Percentiles rank a stretch among this genome's conserved stretches.
phyloP scores from a whole-genome alignment of 2,113 vertebrate genomes.

The Loxodonta africana region DNA sequence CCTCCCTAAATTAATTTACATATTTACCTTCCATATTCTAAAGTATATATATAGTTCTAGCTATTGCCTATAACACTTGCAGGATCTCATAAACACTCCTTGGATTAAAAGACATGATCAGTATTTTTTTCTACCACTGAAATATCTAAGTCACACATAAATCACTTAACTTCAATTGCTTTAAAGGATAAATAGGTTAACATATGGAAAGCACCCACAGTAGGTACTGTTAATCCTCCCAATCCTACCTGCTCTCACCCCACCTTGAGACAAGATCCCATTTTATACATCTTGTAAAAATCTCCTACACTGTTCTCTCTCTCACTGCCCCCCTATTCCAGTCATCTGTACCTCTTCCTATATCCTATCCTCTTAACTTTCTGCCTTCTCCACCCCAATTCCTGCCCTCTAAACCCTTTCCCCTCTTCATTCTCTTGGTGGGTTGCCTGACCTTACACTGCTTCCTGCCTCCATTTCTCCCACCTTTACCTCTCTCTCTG shows the following conservation, averaged over 20 bases:
- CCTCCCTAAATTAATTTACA: neutral
- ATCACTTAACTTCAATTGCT: neutral
- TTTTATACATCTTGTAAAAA: neutral
- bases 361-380: no score
- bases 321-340: neutral
- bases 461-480: neutral
- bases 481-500: neutral
- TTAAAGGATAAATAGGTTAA: neutral
- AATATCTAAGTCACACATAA: neutral
- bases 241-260: neutral
- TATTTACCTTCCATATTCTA: neutral
- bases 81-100: neutral
- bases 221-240: neutral
- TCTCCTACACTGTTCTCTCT: fast-evolving
- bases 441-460: neutral
- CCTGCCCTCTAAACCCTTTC: neutral
- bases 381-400: neutral
- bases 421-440: neutral
- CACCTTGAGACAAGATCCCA: neutral
- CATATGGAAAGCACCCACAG: neutral
- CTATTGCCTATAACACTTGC: neutral
- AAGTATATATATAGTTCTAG: neutral
- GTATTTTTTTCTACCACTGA: neutral
- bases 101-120: neutral
- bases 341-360: neutral